Evolutionary conservation across 2,113 vertebrate species (phyloP).

Genomic region (Xyrauchen texanus): DNA sequence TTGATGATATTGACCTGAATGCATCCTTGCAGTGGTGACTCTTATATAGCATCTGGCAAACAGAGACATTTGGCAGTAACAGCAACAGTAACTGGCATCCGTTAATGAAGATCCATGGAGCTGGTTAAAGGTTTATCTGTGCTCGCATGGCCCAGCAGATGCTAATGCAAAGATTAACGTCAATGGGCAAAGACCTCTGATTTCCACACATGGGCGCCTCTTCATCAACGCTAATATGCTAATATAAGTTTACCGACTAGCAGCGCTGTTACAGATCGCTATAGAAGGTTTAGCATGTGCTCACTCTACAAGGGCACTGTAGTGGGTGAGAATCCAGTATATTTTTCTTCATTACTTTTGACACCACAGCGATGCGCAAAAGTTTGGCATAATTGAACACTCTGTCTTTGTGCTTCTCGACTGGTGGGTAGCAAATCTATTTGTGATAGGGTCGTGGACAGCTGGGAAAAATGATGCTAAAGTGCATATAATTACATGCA

Average conservation of each 20-base stretch:
- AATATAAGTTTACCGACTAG: conserved; percentile 21
- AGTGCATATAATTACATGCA: no score
- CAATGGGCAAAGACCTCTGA: conserved; percentile 51
- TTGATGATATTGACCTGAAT: conserved; percentile 34
- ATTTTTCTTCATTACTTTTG: conserved; percentile 32
- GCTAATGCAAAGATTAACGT: conserved; percentile 67
- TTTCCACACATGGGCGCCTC: conserved; percentile 59
- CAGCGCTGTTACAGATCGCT: background rate
- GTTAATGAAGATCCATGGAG: conserved; percentile 76
- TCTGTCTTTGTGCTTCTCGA: no score
- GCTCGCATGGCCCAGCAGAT: conserved; percentile 74
- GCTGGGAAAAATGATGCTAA: no score
- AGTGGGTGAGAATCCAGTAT: background rate
- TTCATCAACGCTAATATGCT: conserved; percentile 60
- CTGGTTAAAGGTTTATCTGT: conserved; percentile 68
- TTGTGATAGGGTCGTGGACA: no score
- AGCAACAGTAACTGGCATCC: conserved; percentile 64
- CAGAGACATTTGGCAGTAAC: conserved; percentile 64
- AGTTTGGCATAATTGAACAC: background rate
- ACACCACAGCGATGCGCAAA: background rate
- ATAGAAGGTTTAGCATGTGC: background rate
- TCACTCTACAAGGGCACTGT: background rate
- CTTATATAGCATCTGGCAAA: conserved; percentile 69
- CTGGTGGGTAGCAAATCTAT: no score
- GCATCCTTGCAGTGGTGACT: conserved; percentile 48